These are phyloP conservation scores for Calyptommatus sinebrachiatus DNA, from an alignment of 2,113 vertebrate genomes.

Conservation along the genomic window DNA sequence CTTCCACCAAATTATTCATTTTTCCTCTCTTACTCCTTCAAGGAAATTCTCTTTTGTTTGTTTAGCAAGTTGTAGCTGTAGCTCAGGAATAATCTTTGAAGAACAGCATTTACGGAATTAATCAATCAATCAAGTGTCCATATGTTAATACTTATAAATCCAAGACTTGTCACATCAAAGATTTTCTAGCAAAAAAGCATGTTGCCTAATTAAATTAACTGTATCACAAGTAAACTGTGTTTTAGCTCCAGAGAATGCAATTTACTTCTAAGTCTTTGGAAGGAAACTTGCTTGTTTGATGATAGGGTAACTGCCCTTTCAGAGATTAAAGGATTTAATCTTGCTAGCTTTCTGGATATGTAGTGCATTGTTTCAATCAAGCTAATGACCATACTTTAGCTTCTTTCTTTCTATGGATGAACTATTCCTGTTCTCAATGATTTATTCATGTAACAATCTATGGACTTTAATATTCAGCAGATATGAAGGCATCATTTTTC, in stretches of 20 bases:
- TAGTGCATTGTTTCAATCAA: slow-evolving; percentile 55
- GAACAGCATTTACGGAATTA: slow-evolving; percentile 55
- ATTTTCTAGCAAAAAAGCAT: slow-evolving; percentile 36
- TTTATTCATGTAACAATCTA: slow-evolving; percentile 32
- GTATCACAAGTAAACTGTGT: slow-evolving; percentile 47
- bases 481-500: slow-evolving; percentile 39
- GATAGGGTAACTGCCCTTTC: slow-evolving; percentile 47
- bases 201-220: slow-evolving; percentile 52
- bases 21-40: background rate
- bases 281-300: slow-evolving; percentile 53
- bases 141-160: slow-evolving; percentile 57
- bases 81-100: slow-evolving; percentile 54
- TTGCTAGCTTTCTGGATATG: slow-evolving; percentile 46
- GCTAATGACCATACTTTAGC: slow-evolving; percentile 32
- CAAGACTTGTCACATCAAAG: slow-evolving; percentile 63
- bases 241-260: slow-evolving; percentile 58
- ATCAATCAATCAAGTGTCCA: slow-evolving; percentile 63
- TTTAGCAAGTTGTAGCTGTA: slow-evolving; percentile 22
- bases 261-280: slow-evolving; percentile 55
- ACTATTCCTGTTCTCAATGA: slow-evolving; percentile 26
- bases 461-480: slow-evolving; percentile 8
- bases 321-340: slow-evolving; percentile 60
- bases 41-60: slow-evolving; percentile 25
- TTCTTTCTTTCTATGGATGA: slow-evolving; percentile 15
- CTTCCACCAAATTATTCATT: slow-evolving; percentile 10